Base-by-base conservation (phyloP, 64 coral and sea anemone genomes). In the Montipora foliosa region DNA sequence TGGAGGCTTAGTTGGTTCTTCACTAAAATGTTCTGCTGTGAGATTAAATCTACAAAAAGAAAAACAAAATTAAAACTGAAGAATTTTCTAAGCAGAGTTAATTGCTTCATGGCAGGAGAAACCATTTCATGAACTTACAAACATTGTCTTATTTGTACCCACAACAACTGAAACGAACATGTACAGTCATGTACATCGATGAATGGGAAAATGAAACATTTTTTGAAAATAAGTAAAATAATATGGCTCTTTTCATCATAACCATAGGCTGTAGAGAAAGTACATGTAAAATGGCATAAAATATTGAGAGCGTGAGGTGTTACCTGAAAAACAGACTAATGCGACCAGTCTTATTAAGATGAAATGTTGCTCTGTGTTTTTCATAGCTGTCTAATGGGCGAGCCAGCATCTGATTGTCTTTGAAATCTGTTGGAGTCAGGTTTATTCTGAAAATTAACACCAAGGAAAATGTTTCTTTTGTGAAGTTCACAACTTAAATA, bases 361-460 rank as follows among this genome's bases (percentile, higher is more conserved):
- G 68, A 72, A 95, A 98, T 52, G 89, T 55, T 8, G 89, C 82
- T 47, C 88, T 95, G 13, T 87, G 73, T 64, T 94, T 93, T 81
- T 92, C 92, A 71, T 93, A 98, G 47, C 94, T 95, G 62, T 98
- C 94, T 45, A 91, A 87, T 17, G 87, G 94, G 47, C 90, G 93
- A 19, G 75, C 91, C 37, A 98, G 74, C 11, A 82, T 94, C 66
- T 95, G 88, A 13, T 70, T 91, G 48, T 71, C 5, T 15, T 71
- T 71, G 20, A 93, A 75, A 25, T 67, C 49, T 78, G 93, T 92
- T 16, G 96, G 95, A 44, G 87, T 67, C 16, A 98, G 89, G 82
- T 98, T 98, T 72, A 93, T 90, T 79, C 96, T 98, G 19, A 68
- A 87, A 90, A 64, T 64, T 64, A 64, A 64, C 9, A 64, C 61